Percentiles rank a stretch among this genome's conserved stretches.
Conservation (phyloP, 2,888 invertebrate genomes). For the Epirrhoe tristata region DNA sequence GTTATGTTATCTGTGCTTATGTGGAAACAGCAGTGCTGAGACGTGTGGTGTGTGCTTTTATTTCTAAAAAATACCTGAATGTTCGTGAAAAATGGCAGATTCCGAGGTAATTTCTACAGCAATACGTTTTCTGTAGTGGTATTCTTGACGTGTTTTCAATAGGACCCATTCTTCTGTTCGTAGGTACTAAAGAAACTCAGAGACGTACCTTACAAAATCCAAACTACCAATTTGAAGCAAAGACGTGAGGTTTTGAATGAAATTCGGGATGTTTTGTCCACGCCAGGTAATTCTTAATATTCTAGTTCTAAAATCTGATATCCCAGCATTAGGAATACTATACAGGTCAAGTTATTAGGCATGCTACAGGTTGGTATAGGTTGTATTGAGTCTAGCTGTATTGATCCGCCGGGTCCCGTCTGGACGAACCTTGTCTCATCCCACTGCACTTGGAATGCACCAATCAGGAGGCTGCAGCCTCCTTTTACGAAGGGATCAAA, state of each 20-base stretch:
- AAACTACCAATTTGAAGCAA: constrained; percentile 89
- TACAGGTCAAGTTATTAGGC: constrained; percentile 19
- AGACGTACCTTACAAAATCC: constrained; percentile 90
- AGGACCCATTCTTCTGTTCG: constrained; percentile 44
- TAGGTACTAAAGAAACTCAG: constrained; percentile 89
- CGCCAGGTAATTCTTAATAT: constrained; percentile 85
- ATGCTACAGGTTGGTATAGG: constrained; percentile 41
- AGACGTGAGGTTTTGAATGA: constrained; percentile 88
- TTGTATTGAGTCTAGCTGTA: constrained; percentile 49
- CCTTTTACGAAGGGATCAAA: neutral
- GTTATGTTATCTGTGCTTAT: constrained; percentile 18
- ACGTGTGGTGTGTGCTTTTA: constrained; percentile 34
- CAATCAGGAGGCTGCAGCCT: constrained; percentile 11
- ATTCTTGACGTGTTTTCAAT: constrained; percentile 30
- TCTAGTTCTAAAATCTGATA: neutral
- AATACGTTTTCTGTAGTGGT: constrained; percentile 16
- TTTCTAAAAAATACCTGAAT: constrained; percentile 58
- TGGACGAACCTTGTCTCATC: constrained; percentile 14
- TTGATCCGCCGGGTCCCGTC: constrained; percentile 49
- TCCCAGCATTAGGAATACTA: neutral
- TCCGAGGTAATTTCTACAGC: constrained; percentile 82
- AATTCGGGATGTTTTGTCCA: constrained; percentile 89
- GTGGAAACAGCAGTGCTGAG: constrained; percentile 23
- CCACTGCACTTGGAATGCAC: constrained; percentile 21
- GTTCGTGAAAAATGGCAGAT: constrained; percentile 87